A percentile compares a stretch with the other conserved stretches of the same genome.
Evolutionary conservation across 1,140 invertebrate genomes (phyloP).

Genomic region (Eriosoma lanigerum): DNA sequence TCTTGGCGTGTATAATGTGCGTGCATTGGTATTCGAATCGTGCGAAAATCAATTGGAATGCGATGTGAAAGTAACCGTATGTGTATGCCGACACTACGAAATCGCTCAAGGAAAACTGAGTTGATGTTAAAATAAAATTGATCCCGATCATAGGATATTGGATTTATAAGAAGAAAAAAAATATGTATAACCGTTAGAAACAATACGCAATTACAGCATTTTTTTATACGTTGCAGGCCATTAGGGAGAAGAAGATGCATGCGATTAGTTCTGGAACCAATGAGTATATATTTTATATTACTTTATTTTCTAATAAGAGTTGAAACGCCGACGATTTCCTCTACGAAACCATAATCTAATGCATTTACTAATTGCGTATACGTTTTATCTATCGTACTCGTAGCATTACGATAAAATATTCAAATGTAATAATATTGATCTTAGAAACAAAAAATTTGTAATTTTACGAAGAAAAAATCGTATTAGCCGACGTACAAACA

Average conservation of each 20-base stretch:
- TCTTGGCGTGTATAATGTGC: neutral
- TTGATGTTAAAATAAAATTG: slow-evolving; percentile 20
- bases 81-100: neutral
- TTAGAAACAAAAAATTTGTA: no score
- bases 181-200: neutral
- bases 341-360: neutral
- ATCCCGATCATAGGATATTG: neutral
- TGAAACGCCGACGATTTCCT: neutral
- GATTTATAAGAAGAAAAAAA: neutral
- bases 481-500: no score
- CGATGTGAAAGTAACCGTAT: slow-evolving; percentile 45
- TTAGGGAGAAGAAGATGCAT: neutral
- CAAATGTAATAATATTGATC: neutral
- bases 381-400: neutral
- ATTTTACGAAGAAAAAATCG: no score
- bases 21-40: slow-evolving; percentile 6
- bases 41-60: slow-evolving; percentile 50
- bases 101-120: slow-evolving; percentile 42
- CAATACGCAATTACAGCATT: neutral
- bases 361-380: no score
- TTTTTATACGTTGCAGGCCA: neutral
- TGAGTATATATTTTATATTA: neutral
- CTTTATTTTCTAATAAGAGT: neutral
- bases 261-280: slow-evolving; percentile 20
- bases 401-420: neutral